These are phyloP conservation scores for Batillaria attramentaria DNA, from an alignment of 1,140 invertebrate species.

Conservation along the genomic window DNA sequence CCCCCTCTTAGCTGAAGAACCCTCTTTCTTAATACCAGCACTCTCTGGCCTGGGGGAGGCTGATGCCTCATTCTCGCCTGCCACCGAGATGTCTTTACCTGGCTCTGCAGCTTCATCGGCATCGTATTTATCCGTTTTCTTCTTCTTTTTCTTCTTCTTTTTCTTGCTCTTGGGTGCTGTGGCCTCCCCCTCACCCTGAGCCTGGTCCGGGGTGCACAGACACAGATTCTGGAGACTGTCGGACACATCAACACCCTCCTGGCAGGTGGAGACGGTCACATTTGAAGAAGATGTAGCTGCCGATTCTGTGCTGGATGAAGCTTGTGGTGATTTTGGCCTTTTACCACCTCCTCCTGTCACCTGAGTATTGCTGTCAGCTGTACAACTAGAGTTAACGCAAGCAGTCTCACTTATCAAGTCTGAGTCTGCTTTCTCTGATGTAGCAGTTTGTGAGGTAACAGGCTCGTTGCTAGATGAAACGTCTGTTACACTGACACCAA, in stretches of 20 bases:
- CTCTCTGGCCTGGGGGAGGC: background rate
- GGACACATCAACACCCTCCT: background rate
- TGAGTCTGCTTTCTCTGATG: background rate
- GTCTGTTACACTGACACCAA: too few species aligned
- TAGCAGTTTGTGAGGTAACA: background rate
- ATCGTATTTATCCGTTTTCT: background rate
- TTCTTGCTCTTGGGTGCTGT: background rate
- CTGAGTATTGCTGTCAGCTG: background rate
- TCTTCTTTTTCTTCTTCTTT: constrained; percentile 30
- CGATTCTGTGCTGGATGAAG: background rate
- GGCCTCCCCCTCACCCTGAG: background rate
- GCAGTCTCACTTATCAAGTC: background rate
- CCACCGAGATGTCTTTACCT: background rate
- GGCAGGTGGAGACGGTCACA: background rate
- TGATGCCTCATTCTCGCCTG: background rate
- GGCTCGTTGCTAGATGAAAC: too few species aligned
- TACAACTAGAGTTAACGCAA: background rate
- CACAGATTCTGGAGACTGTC: background rate
- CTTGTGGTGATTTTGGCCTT: constrained; percentile 14
- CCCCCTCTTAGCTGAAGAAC: background rate
- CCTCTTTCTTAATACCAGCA: background rate
- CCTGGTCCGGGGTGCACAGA: background rate
- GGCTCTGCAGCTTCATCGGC: background rate
- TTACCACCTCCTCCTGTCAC: background rate
- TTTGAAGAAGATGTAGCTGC: background rate